These are phyloP conservation scores for Chirona hameri DNA, from an alignment of 2,888 invertebrate genomes.

Conservation along the genomic window DNA sequence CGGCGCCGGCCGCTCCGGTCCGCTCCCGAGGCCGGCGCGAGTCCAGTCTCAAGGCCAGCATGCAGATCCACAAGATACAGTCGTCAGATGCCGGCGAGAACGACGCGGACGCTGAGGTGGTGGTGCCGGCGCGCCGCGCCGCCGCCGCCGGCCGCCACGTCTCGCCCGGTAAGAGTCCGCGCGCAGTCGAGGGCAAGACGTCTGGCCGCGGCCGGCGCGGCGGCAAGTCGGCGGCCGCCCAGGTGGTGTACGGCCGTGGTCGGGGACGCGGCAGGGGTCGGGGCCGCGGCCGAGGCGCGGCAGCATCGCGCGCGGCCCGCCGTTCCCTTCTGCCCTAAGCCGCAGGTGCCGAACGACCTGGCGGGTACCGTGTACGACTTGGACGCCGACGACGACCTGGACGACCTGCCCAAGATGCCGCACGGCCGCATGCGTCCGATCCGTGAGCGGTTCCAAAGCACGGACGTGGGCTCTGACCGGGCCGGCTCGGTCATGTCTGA, in stretches of 20 bases:
- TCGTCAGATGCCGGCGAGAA: background rate
- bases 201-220: conserved; percentile 10
- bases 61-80: conserved; percentile 3
- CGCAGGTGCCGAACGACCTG: conserved; percentile 42
- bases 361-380: conserved; percentile 76
- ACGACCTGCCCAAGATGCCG: conserved; percentile 49
- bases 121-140: background rate
- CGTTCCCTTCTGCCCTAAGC: conserved; percentile 22
- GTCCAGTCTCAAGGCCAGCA: conserved; percentile 9
- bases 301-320: background rate
- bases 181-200: background rate
- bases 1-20: background rate
- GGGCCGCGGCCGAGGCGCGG: background rate
- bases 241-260: conserved; percentile 5
- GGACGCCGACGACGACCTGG: conserved; percentile 63
- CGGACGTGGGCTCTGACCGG: conserved; percentile 8
- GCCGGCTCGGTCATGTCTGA: background rate
- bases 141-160: background rate
- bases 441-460: conserved; percentile 11
- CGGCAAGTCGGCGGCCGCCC: background rate
- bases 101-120: background rate
- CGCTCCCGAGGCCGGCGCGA: background rate
- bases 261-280: background rate
- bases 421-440: background rate
- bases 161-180: conserved; percentile 32